Evolutionary conservation across 2,888 invertebrate species (phyloP).

Genomic region (Yponomeuta evonymella): DNA sequence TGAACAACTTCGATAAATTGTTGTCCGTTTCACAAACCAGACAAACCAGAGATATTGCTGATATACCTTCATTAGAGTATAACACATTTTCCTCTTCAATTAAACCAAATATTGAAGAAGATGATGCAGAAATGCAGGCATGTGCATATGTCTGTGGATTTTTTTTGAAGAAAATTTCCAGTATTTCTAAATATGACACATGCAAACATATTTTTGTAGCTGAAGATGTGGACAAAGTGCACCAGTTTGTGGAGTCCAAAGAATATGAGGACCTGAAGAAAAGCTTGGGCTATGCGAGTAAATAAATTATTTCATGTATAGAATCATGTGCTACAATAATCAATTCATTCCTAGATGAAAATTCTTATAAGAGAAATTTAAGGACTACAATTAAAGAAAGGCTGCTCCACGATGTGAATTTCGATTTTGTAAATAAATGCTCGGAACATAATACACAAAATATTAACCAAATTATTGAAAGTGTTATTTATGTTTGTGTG

Average conservation of each 20-base stretch:
- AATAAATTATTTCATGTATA: slow-evolving; percentile 1
- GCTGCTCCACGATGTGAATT: not conserved
- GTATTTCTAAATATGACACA: not conserved
- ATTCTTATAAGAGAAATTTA: not conserved
- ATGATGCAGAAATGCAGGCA: not conserved
- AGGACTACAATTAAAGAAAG: not conserved
- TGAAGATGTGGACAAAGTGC: not conserved
- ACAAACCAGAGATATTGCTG: not conserved
- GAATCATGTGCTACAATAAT: slow-evolving; percentile 11
- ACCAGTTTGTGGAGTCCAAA: not conserved
- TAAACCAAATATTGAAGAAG: not conserved
- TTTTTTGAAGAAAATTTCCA: slow-evolving; percentile 3
- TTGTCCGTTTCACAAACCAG: too few relatives aligned
- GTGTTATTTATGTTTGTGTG: slow-evolving; percentile 16
- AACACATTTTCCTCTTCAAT: not conserved
- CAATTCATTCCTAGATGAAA: slow-evolving; percentile 8
- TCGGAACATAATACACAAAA: not conserved
- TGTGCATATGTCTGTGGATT: slow-evolving; percentile 10
- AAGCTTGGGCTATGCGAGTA: slow-evolving; percentile 8
- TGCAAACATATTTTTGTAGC: not conserved
- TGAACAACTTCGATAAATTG: slow-evolving; percentile 14
- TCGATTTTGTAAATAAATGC: not conserved
- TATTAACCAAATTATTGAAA: not conserved
- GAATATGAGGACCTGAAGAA: slow-evolving; percentile 6
- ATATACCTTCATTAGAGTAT: too few relatives aligned